These are phyloP conservation scores for Urocolius indicus DNA, from an alignment of 2,113 vertebrate species.

Conservation along the genomic window DNA sequence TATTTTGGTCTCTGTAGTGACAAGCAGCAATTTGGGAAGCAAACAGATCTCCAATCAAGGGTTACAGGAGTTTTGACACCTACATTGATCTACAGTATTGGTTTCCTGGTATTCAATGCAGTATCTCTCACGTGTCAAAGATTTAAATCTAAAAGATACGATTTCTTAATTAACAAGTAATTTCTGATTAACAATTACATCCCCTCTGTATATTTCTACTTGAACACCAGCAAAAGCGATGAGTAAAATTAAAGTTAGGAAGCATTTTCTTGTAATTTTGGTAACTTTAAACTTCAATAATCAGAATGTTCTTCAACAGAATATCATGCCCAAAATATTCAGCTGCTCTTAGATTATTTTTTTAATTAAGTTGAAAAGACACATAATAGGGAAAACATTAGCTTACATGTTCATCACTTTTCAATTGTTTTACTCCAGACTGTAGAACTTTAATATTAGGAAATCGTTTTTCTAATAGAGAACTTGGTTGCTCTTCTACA, in stretches of 20 bases:
- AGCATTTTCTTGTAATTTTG: not conserved
- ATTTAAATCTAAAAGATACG: not conserved
- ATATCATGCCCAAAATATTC: not conserved
- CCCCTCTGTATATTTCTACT: not conserved
- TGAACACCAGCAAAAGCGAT: not conserved
- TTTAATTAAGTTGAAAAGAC: not conserved
- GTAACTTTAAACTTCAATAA: not conserved
- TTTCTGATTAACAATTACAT: not conserved
- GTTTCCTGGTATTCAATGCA: not conserved
- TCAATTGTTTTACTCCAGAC: constrained; percentile 83
- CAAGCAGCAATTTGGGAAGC: not conserved
- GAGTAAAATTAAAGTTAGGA: not conserved
- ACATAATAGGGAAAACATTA: not conserved
- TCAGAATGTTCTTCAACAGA: not conserved
- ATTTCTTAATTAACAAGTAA: not conserved
- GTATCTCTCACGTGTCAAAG: not conserved
- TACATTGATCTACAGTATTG: not conserved
- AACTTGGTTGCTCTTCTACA: constrained; percentile 87
- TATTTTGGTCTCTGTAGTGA: not conserved
- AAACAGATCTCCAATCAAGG: not conserved
- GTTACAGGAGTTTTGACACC: not conserved
- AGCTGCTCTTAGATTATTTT: not conserved
- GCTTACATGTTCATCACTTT: constrained; percentile 84
- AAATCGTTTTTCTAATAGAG: constrained; percentile 82
- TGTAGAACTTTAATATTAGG: constrained; percentile 90